Evolutionary conservation across 37 sponge, comb jelly and placozoan species (phyloP).

Genomic region (Chondrosia reniformis): DNA sequence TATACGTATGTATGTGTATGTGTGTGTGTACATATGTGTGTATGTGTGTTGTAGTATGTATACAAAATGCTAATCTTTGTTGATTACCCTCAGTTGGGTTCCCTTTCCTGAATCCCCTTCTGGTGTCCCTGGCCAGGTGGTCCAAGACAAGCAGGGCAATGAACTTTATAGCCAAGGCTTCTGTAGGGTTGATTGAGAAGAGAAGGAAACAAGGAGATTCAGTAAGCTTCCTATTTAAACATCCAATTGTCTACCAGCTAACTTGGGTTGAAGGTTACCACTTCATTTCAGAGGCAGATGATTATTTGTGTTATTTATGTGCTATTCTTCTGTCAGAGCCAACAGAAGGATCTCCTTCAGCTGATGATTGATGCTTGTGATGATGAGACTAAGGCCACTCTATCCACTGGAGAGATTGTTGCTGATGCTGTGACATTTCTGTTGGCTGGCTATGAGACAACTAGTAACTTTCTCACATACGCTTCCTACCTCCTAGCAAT

Average conservation of each 20-base stretch:
- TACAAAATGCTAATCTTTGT: no score
- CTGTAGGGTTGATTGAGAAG: not conserved
- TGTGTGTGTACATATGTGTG: no score
- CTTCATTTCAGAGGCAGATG: no score
- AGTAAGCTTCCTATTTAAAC: no score
- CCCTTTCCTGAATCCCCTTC: not conserved
- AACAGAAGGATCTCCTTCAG: slow-evolving; percentile 61
- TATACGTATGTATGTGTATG: no score
- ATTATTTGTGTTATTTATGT: no score
- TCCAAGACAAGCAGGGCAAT: not conserved
- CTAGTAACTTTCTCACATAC: slow-evolving; percentile 55
- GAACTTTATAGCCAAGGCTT: not conserved
- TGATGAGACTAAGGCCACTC: slow-evolving; percentile 11
- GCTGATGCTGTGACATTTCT: slow-evolving; percentile 45
- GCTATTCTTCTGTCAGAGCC: not conserved
- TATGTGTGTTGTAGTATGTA: no score
- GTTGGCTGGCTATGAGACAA: slow-evolving; percentile 80
- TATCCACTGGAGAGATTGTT: slow-evolving; percentile 47
- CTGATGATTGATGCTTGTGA: slow-evolving; percentile 59
- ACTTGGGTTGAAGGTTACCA: no score
- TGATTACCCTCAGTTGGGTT: no score
- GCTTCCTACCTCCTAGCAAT: slow-evolving; percentile 59
- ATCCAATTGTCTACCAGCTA: no score
- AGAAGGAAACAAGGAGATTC: not conserved
- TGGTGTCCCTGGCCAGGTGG: not conserved